Conservation (phyloP, 2,888 invertebrate species). For the Lottia scabra region DNA sequence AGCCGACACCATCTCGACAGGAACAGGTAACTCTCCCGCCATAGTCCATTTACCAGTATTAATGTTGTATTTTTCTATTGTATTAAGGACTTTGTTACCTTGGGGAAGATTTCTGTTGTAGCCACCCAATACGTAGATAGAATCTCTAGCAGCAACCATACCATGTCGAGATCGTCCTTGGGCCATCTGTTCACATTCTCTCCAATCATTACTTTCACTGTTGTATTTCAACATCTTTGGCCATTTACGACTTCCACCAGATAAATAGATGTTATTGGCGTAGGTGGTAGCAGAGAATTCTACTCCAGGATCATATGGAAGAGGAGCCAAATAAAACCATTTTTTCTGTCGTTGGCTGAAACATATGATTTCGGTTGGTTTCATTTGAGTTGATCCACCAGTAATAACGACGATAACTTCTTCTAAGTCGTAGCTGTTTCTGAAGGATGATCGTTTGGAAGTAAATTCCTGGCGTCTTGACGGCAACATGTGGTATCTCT, state of each 20-base stretch:
- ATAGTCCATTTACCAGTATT: constrained; percentile 47
- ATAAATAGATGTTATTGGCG: constrained; percentile 51
- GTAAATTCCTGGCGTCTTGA: constrained; percentile 43
- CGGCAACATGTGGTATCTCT: constrained; percentile 49
- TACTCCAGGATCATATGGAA: constrained; percentile 54
- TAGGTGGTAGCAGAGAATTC: constrained; percentile 53
- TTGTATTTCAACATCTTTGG: constrained; percentile 50
- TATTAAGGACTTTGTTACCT: constrained; percentile 42
- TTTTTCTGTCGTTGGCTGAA: constrained; percentile 52
- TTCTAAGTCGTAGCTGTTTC: constrained; percentile 43
- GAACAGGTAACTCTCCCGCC: constrained; percentile 48
- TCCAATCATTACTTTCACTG: constrained; percentile 52
- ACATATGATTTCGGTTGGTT: constrained; percentile 54
- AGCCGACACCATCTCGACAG: constrained; percentile 50
- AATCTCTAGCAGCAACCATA: constrained; percentile 49
- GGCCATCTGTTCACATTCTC: constrained; percentile 45
- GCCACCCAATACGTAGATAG: constrained; percentile 53
- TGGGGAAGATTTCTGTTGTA: constrained; percentile 50
- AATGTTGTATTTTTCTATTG: constrained; percentile 48
- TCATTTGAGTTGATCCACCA: constrained; percentile 49
- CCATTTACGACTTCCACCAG: constrained; percentile 54
- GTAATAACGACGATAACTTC: constrained; percentile 48
- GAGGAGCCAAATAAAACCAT: constrained; percentile 52
- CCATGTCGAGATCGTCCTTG: constrained; percentile 55
- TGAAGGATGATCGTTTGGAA: constrained; percentile 36